Base-by-base conservation (phyloP, 2,797 vertebrate genomes). In the Pristis pectinata region DNA sequence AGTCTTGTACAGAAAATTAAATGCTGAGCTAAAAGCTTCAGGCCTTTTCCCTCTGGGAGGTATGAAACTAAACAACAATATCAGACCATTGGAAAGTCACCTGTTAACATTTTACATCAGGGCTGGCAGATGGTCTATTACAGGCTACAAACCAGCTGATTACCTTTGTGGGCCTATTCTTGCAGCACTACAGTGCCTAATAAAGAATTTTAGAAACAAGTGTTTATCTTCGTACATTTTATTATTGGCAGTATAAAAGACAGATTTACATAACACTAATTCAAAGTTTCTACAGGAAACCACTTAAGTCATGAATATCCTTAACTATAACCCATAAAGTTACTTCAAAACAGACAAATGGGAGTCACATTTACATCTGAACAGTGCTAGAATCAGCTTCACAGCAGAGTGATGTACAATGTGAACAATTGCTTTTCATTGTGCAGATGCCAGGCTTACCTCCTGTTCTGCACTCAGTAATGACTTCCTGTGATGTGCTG, bases 201-300 rank as follows among this genome's bases (percentile, higher is more conserved):
- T 91, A n/a, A 91, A 37, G 56, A 91, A 91, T 91, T 91, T 91
- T 64, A 91, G 87, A 37, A 64, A 91, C 87, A 30, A 91, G 8
- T 91, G 59, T 64, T 91, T 91, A 64, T 91, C 59, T 91, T 91
- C 37, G 59, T 91, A 61, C 87, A 91, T 64, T 91, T 72, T 91
- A n/a, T n/a, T 59, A 67, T 67, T 91, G 87, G 19, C 87, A 91
- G 64, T 9, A 91, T 41, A 67, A 41, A 91, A 61, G 87, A 61
- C 34, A 24, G 59, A 91, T 91, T 89, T 61, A 91, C 87, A 91
- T 64, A 91, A 67, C 24, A 87, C 59, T 64, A 64, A 91, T 64
- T 61, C 56, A 89, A 89, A 89, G 56, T n/a, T 89, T 59, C 61
- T 61, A 91, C n/a, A 24, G 59, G n/a, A 64, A 91, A 22, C n/a